Conservation (phyloP, 2,888 invertebrate genomes). For the Calameuta filiformis region DNA sequence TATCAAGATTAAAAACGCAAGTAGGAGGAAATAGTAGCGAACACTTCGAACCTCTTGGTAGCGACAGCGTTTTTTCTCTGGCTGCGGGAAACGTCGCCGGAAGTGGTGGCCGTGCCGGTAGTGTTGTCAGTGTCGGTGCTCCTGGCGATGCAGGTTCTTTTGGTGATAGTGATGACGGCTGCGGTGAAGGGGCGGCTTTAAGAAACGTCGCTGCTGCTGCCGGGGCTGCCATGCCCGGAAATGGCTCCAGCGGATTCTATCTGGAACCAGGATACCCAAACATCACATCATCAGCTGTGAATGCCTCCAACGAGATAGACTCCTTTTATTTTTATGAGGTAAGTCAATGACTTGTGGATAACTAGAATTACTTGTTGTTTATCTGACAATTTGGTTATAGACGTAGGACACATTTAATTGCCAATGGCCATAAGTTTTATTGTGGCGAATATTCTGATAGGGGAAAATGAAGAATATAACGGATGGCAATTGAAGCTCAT, state of each 20-base stretch:
- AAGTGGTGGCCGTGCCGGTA: neutral
- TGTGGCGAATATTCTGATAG: neutral
- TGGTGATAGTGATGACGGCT: neutral
- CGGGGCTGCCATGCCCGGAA: neutral
- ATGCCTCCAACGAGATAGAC: constrained; percentile 59
- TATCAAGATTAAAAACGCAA: neutral
- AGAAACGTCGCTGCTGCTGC: neutral
- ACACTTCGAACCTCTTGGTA: neutral
- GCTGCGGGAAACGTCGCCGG: neutral
- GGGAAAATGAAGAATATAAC: neutral
- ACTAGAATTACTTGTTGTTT: neutral
- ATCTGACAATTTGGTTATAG: neutral
- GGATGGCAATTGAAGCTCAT: neutral
- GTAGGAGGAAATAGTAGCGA: neutral
- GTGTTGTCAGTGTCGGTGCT: neutral
- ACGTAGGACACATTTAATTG: neutral
- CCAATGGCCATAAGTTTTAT: neutral
- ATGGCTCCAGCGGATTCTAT: constrained; percentile 32
- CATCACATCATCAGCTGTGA: constrained; percentile 35
- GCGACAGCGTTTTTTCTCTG: neutral
- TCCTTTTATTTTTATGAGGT: constrained; percentile 68
- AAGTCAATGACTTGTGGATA: constrained; percentile 26
- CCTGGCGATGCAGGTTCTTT: neutral
- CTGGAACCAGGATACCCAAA: constrained; percentile 37
- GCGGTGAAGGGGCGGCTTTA: neutral